phyloP scores from a whole-genome alignment of 1,140 invertebrate genomes.

The Onthophagus taurus region DNA sequence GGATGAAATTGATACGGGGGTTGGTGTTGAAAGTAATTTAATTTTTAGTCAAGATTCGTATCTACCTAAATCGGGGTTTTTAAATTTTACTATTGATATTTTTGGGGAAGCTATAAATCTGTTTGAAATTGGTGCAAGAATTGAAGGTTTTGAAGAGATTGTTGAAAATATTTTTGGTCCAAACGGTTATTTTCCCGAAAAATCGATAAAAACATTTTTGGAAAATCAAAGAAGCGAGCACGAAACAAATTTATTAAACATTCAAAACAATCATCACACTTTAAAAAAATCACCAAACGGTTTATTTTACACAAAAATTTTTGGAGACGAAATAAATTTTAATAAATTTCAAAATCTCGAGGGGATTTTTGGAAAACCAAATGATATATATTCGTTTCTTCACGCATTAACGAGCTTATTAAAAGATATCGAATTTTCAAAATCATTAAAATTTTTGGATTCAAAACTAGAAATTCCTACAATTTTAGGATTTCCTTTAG shows the following conservation, averaged over 20 bases:
- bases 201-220: constrained; percentile 42
- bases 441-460: constrained; percentile 53
- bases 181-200: constrained; percentile 41
- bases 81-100: constrained; percentile 58
- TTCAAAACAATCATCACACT: too few species aligned
- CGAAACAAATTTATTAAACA: constrained; percentile 16
- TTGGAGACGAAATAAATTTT: constrained; percentile 65
- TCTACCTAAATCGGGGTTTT: constrained; percentile 51
- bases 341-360: constrained; percentile 47
- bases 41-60: constrained; percentile 62
- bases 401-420: constrained; percentile 57
- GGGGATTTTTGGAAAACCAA: constrained; percentile 52
- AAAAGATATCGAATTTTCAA: constrained; percentile 49
- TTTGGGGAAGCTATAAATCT: constrained; percentile 62
- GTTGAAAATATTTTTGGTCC: constrained; percentile 54
- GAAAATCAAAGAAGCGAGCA: background rate
- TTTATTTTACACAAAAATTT: constrained; percentile 48
- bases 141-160: constrained; percentile 56
- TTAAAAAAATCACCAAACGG: constrained; percentile 40
- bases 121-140: constrained; percentile 50
- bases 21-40: constrained; percentile 37
- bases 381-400: too few species aligned
- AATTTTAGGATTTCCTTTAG: constrained; percentile 55
- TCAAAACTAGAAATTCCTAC: constrained; percentile 57
- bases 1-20: constrained; percentile 13